Conservation (phyloP, 2,888 invertebrate species). For the Periphyllus acericola region DNA sequence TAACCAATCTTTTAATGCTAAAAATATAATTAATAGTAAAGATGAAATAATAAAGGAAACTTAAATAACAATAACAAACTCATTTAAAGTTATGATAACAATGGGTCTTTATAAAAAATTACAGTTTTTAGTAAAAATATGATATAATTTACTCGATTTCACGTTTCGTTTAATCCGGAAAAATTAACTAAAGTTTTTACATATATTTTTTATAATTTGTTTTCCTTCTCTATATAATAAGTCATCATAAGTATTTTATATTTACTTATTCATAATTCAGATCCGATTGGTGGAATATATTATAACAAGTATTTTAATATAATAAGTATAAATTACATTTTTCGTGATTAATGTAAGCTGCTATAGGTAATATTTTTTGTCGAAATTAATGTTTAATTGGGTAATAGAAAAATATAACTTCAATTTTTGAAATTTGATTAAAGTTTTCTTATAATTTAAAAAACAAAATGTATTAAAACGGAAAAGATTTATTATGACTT, state of each 20-base stretch:
- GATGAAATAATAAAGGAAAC: neutral
- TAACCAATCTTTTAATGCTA: neutral
- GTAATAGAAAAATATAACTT: neutral
- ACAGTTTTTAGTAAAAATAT: neutral
- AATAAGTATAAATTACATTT: neutral
- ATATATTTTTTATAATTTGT: conserved; percentile 5
- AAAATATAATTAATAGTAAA: conserved; percentile 31
- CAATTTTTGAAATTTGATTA: conserved; percentile 2
- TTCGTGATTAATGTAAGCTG: neutral
- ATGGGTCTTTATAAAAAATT: neutral
- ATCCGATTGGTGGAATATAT: neutral
- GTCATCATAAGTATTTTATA: neutral
- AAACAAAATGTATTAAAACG: neutral
- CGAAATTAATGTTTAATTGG: neutral
- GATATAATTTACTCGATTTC: conserved; percentile 34
- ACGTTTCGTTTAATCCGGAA: conserved; percentile 11
- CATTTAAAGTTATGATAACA: conserved; percentile 42
- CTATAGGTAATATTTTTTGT: neutral
- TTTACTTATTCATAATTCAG: neutral
- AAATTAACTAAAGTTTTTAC: conserved; percentile 10
- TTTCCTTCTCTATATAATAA: neutral
- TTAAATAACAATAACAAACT: conserved; percentile 23
- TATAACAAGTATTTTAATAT: neutral
- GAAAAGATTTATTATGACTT: neutral
- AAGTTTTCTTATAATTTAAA: neutral